A percentile compares a stretch with the other conserved stretches of the same genome.
Conservation (phyloP, 2,797 vertebrate genomes). For the Myripristis murdjan region DNA sequence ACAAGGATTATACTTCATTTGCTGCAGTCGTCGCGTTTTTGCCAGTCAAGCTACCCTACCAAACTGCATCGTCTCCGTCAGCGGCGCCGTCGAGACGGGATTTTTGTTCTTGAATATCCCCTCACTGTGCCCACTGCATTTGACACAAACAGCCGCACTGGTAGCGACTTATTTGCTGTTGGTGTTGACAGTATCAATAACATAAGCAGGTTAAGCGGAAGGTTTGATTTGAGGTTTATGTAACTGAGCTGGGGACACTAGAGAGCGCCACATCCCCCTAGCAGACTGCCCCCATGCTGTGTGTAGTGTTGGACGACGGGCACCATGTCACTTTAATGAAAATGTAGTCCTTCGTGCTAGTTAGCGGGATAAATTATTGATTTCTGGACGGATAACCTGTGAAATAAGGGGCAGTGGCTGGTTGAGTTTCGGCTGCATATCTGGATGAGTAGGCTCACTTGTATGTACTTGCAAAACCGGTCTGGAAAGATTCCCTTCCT, state of each 20-base stretch:
- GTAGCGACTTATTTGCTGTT: slow-evolving; percentile 18
- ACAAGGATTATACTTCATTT: background rate
- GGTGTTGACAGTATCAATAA: slow-evolving; percentile 58
- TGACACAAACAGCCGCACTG: background rate
- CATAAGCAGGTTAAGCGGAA: slow-evolving; percentile 58
- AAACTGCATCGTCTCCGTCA: slow-evolving; percentile 62
- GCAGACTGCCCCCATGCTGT: slow-evolving; percentile 53
- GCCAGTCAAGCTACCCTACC: slow-evolving; percentile 38
- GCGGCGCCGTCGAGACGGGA: slow-evolving; percentile 40
- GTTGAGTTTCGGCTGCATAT: slow-evolving; percentile 58
- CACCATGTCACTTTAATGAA: slow-evolving; percentile 15
- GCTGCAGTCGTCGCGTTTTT: slow-evolving; percentile 47
- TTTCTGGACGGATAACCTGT: background rate
- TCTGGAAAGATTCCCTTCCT: slow-evolving; percentile 61
- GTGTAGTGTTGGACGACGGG: slow-evolving; percentile 19
- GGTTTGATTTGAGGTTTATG: slow-evolving; percentile 70
- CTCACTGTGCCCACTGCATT: background rate
- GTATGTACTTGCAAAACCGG: slow-evolving; percentile 76
- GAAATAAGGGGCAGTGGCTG: background rate
- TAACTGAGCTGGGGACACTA: slow-evolving; percentile 81
- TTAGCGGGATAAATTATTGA: background rate
- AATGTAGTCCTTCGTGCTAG: background rate
- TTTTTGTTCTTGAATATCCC: background rate
- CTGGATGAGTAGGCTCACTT: slow-evolving; percentile 38
- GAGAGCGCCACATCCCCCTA: slow-evolving; percentile 84